These are phyloP conservation scores for Alethe castanea DNA, from an alignment of 2,113 vertebrate species.

Conservation along the genomic window DNA sequence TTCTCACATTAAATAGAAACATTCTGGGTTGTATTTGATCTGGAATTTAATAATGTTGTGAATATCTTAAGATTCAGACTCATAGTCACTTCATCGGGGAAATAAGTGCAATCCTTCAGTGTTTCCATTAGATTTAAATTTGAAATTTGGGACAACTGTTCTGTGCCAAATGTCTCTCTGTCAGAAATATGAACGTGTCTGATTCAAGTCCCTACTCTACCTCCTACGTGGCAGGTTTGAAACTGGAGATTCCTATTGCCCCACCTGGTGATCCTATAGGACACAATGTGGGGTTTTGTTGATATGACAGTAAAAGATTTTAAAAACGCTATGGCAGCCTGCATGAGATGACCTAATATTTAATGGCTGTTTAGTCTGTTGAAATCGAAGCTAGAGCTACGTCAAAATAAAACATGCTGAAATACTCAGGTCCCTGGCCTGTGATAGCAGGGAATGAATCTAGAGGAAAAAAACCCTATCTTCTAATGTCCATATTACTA, in stretches of 20 bases:
- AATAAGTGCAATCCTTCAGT: neutral
- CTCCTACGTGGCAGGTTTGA: neutral
- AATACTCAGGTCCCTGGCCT: neutral
- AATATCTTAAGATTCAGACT: neutral
- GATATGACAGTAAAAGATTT: neutral
- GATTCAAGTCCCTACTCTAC: neutral
- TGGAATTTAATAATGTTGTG: neutral
- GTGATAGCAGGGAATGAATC: neutral
- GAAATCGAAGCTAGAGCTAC: neutral
- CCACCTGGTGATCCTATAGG: neutral
- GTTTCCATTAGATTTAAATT: neutral
- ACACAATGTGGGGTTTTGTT: neutral
- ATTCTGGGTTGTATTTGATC: neutral
- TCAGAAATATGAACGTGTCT: neutral
- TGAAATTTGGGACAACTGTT: neutral
- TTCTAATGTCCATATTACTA: neutral
- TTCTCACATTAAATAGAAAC: neutral
- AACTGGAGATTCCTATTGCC: neutral
- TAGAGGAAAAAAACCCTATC: too few species aligned
- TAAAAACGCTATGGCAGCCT: neutral
- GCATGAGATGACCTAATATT: fast-evolving
- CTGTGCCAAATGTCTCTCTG: neutral
- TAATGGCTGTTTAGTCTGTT: neutral
- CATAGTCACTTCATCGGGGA: neutral
- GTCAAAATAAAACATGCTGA: neutral